phyloP scores from a whole-genome alignment of 2,888 invertebrate species.

The Tinea trinotella region DNA sequence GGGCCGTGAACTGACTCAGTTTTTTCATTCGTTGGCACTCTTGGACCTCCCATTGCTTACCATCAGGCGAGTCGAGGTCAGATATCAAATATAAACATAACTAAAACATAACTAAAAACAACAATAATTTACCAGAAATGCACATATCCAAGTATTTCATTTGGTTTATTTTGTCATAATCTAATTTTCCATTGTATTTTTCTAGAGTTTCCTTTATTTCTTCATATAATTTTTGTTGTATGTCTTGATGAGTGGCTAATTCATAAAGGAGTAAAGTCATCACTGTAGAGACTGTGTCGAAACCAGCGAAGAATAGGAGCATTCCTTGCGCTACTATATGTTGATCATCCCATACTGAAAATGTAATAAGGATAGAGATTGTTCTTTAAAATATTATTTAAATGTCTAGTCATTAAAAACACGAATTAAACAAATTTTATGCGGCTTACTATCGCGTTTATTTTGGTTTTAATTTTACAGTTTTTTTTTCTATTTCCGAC shows the following conservation, averaged over 20 bases:
- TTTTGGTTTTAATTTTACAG: too few relatives aligned
- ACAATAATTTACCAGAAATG: slow-evolving; percentile 54
- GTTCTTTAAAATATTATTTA: too few relatives aligned
- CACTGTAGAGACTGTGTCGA: slow-evolving; percentile 57
- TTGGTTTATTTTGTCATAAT: slow-evolving; percentile 62
- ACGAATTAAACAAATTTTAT: too few relatives aligned
- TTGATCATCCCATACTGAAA: slow-evolving; percentile 44
- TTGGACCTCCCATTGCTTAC: too few relatives aligned
- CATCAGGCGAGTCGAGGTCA: too few relatives aligned
- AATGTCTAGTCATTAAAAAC: too few relatives aligned
- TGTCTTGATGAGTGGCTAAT: slow-evolving; percentile 70
- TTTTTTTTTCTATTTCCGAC: too few relatives aligned
- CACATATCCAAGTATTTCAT: slow-evolving; percentile 77
- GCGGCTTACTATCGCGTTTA: too few relatives aligned
- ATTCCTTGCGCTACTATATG: slow-evolving; percentile 62
- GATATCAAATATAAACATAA: too few relatives aligned
- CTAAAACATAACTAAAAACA: too few relatives aligned
- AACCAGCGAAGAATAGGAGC: slow-evolving; percentile 71
- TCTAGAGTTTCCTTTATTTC: slow-evolving; percentile 65
- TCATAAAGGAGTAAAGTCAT: slow-evolving; percentile 70
- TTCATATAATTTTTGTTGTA: slow-evolving; percentile 64
- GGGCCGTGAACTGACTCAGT: too few relatives aligned
- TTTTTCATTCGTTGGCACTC: too few relatives aligned
- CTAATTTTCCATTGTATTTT: slow-evolving; percentile 45
- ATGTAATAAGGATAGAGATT: neutral